phyloP scores from a whole-genome alignment of 2,113 vertebrate genomes.

The Pleuronectes platessa region DNA sequence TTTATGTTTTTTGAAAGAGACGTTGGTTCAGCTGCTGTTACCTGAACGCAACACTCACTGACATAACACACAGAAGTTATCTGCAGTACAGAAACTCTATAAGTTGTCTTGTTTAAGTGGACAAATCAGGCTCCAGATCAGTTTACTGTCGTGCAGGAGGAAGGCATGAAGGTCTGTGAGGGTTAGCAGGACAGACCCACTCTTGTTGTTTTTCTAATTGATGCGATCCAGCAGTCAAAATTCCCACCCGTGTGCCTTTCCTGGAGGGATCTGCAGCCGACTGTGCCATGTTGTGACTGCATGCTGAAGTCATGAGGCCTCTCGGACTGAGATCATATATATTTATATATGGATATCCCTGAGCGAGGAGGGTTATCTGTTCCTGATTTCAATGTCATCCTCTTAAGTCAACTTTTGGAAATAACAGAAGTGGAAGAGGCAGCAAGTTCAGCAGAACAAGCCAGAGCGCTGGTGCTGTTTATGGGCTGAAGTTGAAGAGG shows the following conservation, averaged over 20 bases:
- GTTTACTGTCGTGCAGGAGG: conserved; percentile 39
- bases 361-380: background rate
- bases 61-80: too few relatives aligned
- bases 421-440: conserved; percentile 1
- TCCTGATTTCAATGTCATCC: background rate
- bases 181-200: conserved; percentile 54
- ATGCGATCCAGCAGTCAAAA: conserved; percentile 56
- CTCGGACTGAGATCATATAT: conserved; percentile 20
- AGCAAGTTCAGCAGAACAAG: conserved; percentile 10
- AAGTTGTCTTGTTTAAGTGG: conserved; percentile 28
- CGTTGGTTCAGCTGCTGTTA: background rate
- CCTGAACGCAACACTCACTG: conserved; percentile 2
- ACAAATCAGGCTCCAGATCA: conserved; percentile 33
- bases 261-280: conserved; percentile 49
- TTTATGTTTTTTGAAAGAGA: background rate
- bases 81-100: conserved; percentile 15
- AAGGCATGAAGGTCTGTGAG: conserved; percentile 30
- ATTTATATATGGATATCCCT: conserved; percentile 12
- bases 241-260: conserved; percentile 54
- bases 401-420: conserved; percentile 19
- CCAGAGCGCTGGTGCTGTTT: conserved; percentile 31
- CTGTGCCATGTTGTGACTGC: conserved; percentile 33
- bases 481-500: conserved; percentile 52
- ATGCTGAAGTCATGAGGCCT: conserved; percentile 49
- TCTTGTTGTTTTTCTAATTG: conserved; percentile 66